A percentile compares a stretch with the other conserved stretches of the same genome.
phyloP scores from a whole-genome alignment of 2,888 invertebrate species.

The Disparrhopalites patrizii region DNA sequence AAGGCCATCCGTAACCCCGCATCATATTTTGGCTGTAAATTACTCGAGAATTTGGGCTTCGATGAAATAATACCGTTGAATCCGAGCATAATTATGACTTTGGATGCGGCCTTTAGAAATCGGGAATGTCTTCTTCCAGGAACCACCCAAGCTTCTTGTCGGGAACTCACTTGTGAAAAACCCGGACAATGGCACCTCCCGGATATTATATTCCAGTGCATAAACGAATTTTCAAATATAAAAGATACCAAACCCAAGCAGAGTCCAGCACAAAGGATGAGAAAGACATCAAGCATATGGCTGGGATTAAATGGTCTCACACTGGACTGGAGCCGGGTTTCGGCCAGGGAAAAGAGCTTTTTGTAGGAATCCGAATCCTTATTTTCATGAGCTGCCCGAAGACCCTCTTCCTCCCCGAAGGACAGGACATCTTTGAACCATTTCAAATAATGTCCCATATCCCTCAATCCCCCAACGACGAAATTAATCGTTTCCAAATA shows the following conservation, averaged over 20 bases:
- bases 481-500: not conserved
- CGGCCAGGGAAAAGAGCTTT: not conserved
- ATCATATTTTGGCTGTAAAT: too few relatives aligned
- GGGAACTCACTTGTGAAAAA: too few relatives aligned
- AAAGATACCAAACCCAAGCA: not conserved
- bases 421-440: not conserved
- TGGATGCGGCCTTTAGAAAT: too few relatives aligned
- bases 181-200: too few relatives aligned
- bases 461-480: not conserved
- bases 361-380: not conserved
- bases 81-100: too few relatives aligned
- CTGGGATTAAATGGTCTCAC: not conserved
- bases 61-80: too few relatives aligned
- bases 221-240: not conserved
- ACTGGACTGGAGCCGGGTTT: not conserved
- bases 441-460: not conserved
- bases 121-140: too few relatives aligned
- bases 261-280: not conserved
- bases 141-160: too few relatives aligned
- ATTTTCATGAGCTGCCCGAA: not conserved
- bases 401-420: not conserved
- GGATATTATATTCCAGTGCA: not conserved
- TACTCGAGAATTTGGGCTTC: too few relatives aligned
- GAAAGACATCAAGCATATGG: not conserved
- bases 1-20: too few relatives aligned